phyloP scores from a whole-genome alignment of 2,888 invertebrate genomes.

The Dolichomitus sp. region DNA sequence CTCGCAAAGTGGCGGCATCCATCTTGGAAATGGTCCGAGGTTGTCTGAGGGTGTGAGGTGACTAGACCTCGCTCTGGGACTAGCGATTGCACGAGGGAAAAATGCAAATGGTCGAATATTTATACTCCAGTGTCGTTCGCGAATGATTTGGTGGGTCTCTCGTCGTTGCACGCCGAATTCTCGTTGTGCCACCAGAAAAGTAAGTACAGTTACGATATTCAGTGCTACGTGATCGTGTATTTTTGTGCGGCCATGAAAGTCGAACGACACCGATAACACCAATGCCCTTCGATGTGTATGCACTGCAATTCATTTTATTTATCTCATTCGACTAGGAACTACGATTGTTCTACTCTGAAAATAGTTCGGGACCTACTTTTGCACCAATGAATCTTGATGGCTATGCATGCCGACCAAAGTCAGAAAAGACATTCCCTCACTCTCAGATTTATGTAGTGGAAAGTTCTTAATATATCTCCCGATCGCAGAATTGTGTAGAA shows the following conservation, averaged over 20 bases:
- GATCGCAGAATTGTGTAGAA: not conserved
- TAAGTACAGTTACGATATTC: constrained; percentile 24
- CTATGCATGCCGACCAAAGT: not conserved
- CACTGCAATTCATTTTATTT: constrained; percentile 13
- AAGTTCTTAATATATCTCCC: not conserved
- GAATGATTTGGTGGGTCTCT: constrained; percentile 67
- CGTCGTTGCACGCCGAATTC: constrained; percentile 28
- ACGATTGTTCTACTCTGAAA: constrained; percentile 44
- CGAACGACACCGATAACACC: constrained; percentile 54
- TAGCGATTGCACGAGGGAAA: constrained; percentile 64
- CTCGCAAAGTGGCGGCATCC: constrained; percentile 82
- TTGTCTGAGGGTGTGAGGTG: constrained; percentile 37
- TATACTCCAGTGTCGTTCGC: constrained; percentile 74
- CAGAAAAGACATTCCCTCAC: not conserved
- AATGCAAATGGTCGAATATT: constrained; percentile 83
- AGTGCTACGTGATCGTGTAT: constrained; percentile 59
- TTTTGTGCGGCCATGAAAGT: constrained; percentile 38
- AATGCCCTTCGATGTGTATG: constrained; percentile 1
- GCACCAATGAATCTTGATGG: constrained; percentile 6
- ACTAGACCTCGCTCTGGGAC: constrained; percentile 7
- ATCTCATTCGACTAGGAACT: constrained; percentile 24
- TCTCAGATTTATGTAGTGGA: not conserved
- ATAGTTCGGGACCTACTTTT: constrained; percentile 37
- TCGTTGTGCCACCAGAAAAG: constrained; percentile 20
- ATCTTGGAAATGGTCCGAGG: constrained; percentile 80